phyloP scores from a whole-genome alignment of 53 echinoderm and acorn worm genomes.

The Hippasteria phrygiana region DNA sequence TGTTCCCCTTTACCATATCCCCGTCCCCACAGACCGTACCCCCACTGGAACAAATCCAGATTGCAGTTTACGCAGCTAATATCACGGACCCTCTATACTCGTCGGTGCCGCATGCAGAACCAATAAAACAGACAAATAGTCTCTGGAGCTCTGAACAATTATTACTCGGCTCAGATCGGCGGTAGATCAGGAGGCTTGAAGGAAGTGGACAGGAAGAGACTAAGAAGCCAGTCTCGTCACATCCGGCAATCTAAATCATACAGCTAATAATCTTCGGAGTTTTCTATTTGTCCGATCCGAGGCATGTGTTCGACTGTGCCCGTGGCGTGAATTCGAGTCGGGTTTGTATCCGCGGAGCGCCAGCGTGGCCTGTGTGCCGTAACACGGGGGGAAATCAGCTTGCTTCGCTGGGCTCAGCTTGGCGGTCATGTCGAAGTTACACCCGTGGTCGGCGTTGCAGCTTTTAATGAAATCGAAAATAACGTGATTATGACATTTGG shows the following conservation, averaged over 20 bases:
- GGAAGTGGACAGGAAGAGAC: slow-evolving; percentile 23
- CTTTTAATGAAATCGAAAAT: slow-evolving; percentile 22
- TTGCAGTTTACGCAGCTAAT: too few species aligned
- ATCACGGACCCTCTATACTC: too few species aligned
- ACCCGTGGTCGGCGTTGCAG: neutral
- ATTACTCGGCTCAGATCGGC: slow-evolving; percentile 32
- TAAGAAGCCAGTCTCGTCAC: slow-evolving; percentile 35
- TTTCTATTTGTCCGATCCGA: neutral
- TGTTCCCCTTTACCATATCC: too few species aligned
- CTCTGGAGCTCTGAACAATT: neutral
- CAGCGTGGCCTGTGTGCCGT: neutral
- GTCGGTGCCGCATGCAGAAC: neutral
- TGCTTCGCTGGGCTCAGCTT: neutral
- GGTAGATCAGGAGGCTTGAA: neutral
- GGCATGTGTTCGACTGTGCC: neutral
- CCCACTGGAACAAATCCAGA: too few species aligned
- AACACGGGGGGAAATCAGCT: neutral
- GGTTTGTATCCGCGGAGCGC: neutral
- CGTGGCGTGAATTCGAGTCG: neutral
- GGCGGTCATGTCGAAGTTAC: neutral
- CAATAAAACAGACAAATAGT: neutral
- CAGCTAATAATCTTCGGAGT: slow-evolving; percentile 20
- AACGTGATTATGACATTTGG: slow-evolving; percentile 23
- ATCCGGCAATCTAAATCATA: slow-evolving; percentile 50
- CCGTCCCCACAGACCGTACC: too few species aligned